Evolutionary conservation across 2,113 vertebrate species (phyloP), one percentile per base, ranked within the genome.

Genomic region (Pseudopipra pipra): DNA sequence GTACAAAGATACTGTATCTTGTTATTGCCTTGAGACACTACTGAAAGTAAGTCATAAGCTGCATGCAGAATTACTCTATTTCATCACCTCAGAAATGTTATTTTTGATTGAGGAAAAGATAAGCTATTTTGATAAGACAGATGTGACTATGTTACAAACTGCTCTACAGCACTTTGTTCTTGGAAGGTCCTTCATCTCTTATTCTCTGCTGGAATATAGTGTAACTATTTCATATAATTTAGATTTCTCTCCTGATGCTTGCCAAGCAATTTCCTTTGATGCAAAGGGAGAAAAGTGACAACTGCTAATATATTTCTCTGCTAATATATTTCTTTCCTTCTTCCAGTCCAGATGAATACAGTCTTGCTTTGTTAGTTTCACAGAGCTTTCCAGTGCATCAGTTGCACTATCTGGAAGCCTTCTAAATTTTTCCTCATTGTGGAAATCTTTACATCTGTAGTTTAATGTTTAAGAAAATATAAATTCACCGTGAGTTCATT

Each of bases 61-160:
- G 88, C 72, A 95, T 84, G 65, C 55, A 86, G 59, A 95, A 92
- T 94, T 66, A 90, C 27, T 84, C 63, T 72, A 43, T 46, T 95
- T 78, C 30, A 27, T 62, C 46, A 90, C 75, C 37, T 84, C 63
- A 74, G 79, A 94, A 94, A 84, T 33, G 27, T 18, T 77, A 70
- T 46, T 88, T 96, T 92, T 86, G 75, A 94, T n/a, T 86, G 25
- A 7, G 5, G 41, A 91, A 76, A 76, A 83, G 85, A 86, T 62
- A 88, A 88, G 59, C 18, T 88, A 43, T 77, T 93, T 76, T 1
- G 43, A n/a, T 74, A 94, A 92, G 59, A 47, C 63, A 84, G 43
- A 90, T 88, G 21, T 56, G 54, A 39, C 65, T 86, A 14, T 41
- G 67, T 54, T 85, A 82, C 37, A 87, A 82, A 87, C 47, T 87